These are phyloP conservation scores for Pollenia griseotomentosa DNA, from an alignment of 2,888 invertebrate genomes.

Conservation along the genomic window DNA sequence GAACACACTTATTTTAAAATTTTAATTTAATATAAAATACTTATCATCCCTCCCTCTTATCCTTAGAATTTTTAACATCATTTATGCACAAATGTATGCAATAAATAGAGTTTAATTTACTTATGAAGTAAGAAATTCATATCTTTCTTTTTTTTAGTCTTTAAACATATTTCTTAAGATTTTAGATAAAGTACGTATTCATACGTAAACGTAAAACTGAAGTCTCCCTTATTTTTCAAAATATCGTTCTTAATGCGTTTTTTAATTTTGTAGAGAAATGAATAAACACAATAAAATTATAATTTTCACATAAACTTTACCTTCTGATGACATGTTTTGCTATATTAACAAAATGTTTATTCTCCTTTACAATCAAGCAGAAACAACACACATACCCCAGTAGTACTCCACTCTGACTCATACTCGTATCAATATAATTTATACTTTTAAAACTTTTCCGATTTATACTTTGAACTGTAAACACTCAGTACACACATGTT, in stretches of 20 bases:
- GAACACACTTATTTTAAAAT: no score
- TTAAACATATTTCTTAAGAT: constrained; percentile 69
- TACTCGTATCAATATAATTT: constrained; percentile 17
- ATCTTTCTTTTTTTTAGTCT: not conserved
- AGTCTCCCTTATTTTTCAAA: not conserved
- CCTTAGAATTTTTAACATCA: not conserved
- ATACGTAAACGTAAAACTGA: not conserved
- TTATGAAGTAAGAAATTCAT: not conserved
- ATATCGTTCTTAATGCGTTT: constrained; percentile 46
- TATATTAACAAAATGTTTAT: constrained; percentile 64
- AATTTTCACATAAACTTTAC: constrained; percentile 40
- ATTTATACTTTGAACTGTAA: constrained; percentile 28
- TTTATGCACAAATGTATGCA: constrained; percentile 6
- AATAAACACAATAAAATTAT: constrained; percentile 68
- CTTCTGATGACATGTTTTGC: constrained; percentile 36
- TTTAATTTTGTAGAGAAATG: constrained; percentile 20
- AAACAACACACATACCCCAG: not conserved
- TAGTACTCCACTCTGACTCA: not conserved
- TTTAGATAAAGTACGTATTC: constrained; percentile 62
- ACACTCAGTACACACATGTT: constrained; percentile 19
- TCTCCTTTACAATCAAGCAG: not conserved
- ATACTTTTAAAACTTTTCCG: constrained; percentile 51
- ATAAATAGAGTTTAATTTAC: constrained; percentile 19
- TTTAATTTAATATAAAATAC: no score
- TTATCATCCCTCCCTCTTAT: not conserved